Evolutionary conservation across 2,113 vertebrate genomes (phyloP), one percentile per base, ranked within the genome.

Genomic region (Xiphophorus hellerii): DNA sequence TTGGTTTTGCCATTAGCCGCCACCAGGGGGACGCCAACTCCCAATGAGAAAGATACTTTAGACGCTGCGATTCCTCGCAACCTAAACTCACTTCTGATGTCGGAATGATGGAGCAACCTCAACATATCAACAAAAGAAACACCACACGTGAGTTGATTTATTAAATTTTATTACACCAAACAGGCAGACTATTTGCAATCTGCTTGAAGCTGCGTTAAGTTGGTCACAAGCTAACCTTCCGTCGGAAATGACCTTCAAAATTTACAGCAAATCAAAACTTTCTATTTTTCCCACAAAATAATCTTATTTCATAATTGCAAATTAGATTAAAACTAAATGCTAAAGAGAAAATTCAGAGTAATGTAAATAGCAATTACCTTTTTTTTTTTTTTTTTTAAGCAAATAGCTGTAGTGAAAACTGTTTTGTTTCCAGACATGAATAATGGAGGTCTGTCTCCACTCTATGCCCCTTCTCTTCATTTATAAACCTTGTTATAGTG

Each of bases 1-100:
- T 17, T 15, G 63, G 20, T 3, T 0, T 0, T 71, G 37, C 48
- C 73, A 29, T 15, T 0, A 0, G 64, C 27, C 25, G 25, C 87
- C 91, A 90, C 65, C 81, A 92, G 85, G 67, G 87, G 92, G 42
- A n/a, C 90, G 83, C 84, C 48, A 60, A 71, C 12, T 27, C 61
- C 63, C 65, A 17, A 37, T 31, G 63, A 35, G 35, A n/a, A 51
- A 3, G 66, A 13, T 35, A 7, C 44, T 5, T 0, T 17, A 10
- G 7, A 28, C 11, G 33, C 58, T 17, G 9, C 9, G 13, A 22
- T 17, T 69, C 15, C 1, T 22, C 1, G 20, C 17, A 37, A 17
- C 35, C 17, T 25, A 3, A 7, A 4, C 22, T 54, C 1, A 42
- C n/a, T 66, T 42, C 65, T n/a, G 65, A n/a, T 7, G 48, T 54